Conservation (phyloP, 2,797 vertebrate species). For the Botia almorhae region DNA sequence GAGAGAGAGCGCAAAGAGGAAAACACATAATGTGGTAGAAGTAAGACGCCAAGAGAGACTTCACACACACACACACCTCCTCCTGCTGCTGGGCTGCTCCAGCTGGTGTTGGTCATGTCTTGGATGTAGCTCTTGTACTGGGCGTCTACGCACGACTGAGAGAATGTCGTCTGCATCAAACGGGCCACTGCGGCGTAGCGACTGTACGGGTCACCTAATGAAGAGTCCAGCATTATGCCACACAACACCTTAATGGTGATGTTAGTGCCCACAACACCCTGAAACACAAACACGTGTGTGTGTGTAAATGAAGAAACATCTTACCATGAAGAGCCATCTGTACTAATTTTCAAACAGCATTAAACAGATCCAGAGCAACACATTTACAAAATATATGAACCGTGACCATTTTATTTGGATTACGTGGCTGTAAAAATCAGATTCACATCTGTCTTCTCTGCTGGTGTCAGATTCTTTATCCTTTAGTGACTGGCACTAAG, state of each 20-base stretch:
- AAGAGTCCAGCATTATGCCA: slow-evolving; percentile 68
- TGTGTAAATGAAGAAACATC: background rate
- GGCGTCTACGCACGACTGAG: slow-evolving; percentile 64
- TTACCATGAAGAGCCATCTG: background rate
- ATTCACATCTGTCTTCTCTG: too few species aligned
- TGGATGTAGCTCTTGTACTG: slow-evolving; percentile 67
- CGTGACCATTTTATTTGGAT: too few species aligned
- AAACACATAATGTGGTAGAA: background rate
- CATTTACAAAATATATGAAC: background rate
- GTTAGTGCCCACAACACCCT: slow-evolving; percentile 72
- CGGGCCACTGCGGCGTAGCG: slow-evolving; percentile 67
- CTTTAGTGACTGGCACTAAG: too few species aligned
- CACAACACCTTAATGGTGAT: slow-evolving; percentile 77
- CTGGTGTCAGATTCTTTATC: too few species aligned
- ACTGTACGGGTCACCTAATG: slow-evolving; percentile 64
- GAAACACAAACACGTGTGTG: background rate
- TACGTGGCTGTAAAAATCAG: too few species aligned
- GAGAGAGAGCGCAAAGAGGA: too few species aligned
- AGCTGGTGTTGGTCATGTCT: slow-evolving; percentile 73
- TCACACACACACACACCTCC: slow-evolving; percentile 67
- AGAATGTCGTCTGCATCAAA: slow-evolving; percentile 64
- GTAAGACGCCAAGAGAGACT: too few species aligned
- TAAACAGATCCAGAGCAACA: background rate
- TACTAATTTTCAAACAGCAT: too few species aligned
- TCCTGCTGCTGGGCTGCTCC: slow-evolving; percentile 69